Percentiles rank a stretch among this genome's conserved stretches.
Conservation (phyloP, 2,888 invertebrate species). For the Nycteola revayana region DNA sequence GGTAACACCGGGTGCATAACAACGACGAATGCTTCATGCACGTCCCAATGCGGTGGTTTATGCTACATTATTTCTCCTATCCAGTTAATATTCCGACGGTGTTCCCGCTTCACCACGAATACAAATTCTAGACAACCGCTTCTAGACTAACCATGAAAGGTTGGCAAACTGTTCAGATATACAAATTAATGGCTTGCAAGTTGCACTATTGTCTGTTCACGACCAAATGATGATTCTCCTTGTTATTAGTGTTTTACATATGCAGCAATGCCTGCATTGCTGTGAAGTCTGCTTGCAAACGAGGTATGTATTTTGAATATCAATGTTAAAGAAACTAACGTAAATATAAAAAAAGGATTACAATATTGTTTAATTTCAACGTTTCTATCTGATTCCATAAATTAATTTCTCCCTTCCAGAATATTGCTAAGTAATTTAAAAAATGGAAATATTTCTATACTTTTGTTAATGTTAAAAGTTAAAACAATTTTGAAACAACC, state of each 20-base stretch:
- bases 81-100: conserved; percentile 65
- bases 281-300: background rate
- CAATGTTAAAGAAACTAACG: no score
- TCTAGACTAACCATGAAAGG: conserved; percentile 49
- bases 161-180: conserved; percentile 47
- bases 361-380: no score
- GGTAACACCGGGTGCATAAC: conserved; percentile 35
- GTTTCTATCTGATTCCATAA: no score
- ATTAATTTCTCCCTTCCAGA: no score
- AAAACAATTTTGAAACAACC: no score
- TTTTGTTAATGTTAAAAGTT: no score
- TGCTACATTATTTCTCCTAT: conserved; percentile 69
- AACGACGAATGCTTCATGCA: conserved; percentile 53
- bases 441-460: no score
- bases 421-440: no score
- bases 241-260: background rate
- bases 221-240: background rate
- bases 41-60: conserved; percentile 67
- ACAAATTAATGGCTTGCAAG: conserved; percentile 9
- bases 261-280: no score
- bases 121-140: conserved; percentile 53
- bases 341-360: no score
- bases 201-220: background rate
- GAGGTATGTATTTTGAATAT: no score
- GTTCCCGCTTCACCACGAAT: conserved; percentile 60